Evolutionary conservation across 2,888 invertebrate species (phyloP).

Genomic region (Anagyrus pseudococci): DNA sequence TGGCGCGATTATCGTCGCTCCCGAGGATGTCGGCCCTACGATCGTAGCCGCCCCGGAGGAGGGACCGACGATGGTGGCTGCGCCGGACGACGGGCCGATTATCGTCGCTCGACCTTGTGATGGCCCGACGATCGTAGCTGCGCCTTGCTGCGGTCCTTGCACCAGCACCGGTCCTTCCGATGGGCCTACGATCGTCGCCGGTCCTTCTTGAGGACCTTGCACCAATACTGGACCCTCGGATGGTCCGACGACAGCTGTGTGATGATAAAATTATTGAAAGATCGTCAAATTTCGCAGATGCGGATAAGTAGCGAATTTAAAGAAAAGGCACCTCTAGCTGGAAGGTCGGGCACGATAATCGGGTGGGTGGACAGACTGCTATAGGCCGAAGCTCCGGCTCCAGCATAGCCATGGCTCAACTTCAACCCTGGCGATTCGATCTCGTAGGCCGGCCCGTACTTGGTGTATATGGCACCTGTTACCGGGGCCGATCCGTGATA

Average conservation of each 20-base stretch:
- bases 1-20: conserved; percentile 30
- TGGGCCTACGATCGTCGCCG: conserved; percentile 23
- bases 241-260: conserved; percentile 27
- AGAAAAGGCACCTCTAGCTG: not conserved
- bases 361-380: conserved; percentile 8
- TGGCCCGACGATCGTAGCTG: conserved; percentile 23
- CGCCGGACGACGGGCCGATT: conserved; percentile 42
- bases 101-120: conserved; percentile 32
- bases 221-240: conserved; percentile 23
- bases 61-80: conserved; percentile 43
- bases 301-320: not conserved
- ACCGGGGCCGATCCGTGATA: conserved; percentile 46
- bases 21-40: conserved; percentile 35
- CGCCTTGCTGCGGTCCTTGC: conserved; percentile 7
- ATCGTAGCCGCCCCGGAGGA: conserved; percentile 28
- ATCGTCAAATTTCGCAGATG: not conserved
- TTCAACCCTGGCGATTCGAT: too few relatives aligned
- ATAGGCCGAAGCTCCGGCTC: conserved; percentile 4
- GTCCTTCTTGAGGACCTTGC: conserved; percentile 37
- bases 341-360: conserved; percentile 21
- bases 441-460: not conserved
- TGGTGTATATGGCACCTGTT: conserved; percentile 45
- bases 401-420: conserved; percentile 36
- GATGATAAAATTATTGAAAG: not conserved
- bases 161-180: conserved; percentile 7